Evolutionary conservation across 2,797 vertebrate species (phyloP).

Genomic region (Hypotaenidia okinawae): DNA sequence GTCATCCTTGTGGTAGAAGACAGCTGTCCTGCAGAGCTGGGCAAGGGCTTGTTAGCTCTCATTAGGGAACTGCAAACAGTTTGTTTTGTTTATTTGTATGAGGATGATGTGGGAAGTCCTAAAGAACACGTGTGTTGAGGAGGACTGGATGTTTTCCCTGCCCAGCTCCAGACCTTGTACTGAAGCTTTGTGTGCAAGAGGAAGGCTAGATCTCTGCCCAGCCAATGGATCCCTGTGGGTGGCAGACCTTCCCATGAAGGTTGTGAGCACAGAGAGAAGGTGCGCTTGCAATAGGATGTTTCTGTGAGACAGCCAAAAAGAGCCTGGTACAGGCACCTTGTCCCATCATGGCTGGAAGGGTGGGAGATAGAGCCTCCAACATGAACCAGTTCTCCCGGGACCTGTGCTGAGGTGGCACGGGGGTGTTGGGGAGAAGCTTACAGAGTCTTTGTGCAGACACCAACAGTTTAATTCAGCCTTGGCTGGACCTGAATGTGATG

Average conservation of each 20-base stretch:
- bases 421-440: background rate
- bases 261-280: too few species aligned
- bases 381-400: background rate
- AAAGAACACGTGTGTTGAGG: background rate
- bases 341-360: background rate
- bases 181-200: background rate
- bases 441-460: background rate
- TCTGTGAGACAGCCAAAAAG: background rate
- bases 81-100: background rate
- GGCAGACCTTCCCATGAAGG: background rate
- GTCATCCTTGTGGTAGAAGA: background rate
- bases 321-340: background rate
- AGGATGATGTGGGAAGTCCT: background rate
- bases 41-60: background rate
- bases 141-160: background rate
- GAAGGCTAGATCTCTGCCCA: background rate
- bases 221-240: background rate
- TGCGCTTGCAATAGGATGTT: background rate
- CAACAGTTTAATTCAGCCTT: background rate
- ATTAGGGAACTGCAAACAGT: background rate
- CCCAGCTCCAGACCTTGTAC: background rate
- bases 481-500: background rate
- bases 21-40: background rate
- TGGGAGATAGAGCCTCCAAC: background rate
- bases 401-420: rapidly evolving